A percentile compares a stretch with the other conserved stretches of the same genome.
phyloP scores from a whole-genome alignment of 2,888 invertebrate species.

The Bursaphelenchus okinawaensis region DNA sequence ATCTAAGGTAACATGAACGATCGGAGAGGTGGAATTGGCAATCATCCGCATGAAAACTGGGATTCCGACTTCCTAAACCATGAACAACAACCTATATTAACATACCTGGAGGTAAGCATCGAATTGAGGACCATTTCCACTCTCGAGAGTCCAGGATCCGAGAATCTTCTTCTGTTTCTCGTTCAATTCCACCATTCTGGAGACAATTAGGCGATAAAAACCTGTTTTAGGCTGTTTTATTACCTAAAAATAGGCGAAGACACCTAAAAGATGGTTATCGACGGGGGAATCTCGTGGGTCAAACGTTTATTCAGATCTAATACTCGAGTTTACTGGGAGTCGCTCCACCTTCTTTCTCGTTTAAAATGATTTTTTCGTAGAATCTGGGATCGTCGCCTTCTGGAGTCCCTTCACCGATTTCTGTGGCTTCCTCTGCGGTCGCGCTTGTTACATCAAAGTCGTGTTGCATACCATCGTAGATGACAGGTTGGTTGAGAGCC shows the following conservation, averaged over 20 bases:
- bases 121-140: not conserved
- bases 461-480: not conserved
- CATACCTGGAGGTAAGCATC: not conserved
- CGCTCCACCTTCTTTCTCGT: too few relatives aligned
- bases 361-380: too few relatives aligned
- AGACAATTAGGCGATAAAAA: too few relatives aligned
- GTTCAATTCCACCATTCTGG: not conserved
- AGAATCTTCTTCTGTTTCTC: not conserved
- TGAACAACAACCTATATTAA: not conserved
- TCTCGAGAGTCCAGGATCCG: not conserved
- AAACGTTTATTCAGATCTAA: too few relatives aligned
- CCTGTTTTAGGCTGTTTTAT: too few relatives aligned
- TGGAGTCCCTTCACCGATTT: too few relatives aligned
- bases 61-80: not conserved
- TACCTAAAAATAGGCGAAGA: too few relatives aligned
- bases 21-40: not conserved
- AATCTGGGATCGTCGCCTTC: too few relatives aligned
- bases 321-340: too few relatives aligned
- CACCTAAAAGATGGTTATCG: too few relatives aligned
- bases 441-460: not conserved
- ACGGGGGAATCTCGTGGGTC: too few relatives aligned
- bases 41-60: not conserved
- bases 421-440: not conserved
- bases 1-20: not conserved
- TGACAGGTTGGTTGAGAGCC: not conserved